Percentiles rank a stretch among this genome's conserved stretches.
These are phyloP conservation scores for Cryptocephalus primarius DNA, from an alignment of 2,888 invertebrate genomes.

Conservation along the genomic window DNA sequence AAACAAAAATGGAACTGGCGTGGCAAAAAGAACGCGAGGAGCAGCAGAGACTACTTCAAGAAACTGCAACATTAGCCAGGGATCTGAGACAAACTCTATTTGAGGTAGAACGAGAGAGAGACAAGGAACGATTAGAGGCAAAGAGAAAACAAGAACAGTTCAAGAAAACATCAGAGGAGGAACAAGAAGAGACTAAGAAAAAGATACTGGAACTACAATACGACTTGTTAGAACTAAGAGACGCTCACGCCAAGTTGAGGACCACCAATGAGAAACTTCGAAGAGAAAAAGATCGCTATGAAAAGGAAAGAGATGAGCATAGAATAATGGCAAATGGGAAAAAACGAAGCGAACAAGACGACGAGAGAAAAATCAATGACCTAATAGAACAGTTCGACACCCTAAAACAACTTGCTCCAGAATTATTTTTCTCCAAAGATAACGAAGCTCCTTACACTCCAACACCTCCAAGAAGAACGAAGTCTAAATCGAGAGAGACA, in stretches of 20 bases:
- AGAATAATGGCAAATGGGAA: slow-evolving; percentile 39
- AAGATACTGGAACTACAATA: slow-evolving; percentile 76
- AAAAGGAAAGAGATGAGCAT: slow-evolving; percentile 62
- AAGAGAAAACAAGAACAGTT: slow-evolving; percentile 77
- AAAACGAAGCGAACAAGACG: slow-evolving; percentile 48
- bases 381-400: slow-evolving; percentile 65
- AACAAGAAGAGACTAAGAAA: slow-evolving; percentile 78
- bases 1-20: slow-evolving; percentile 79
- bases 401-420: slow-evolving; percentile 66
- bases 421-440: slow-evolving; percentile 43
- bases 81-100: slow-evolving; percentile 80
- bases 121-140: slow-evolving; percentile 78
- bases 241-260: slow-evolving; percentile 82
- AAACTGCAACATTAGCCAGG: slow-evolving; percentile 79
- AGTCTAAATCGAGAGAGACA: slow-evolving; percentile 60
- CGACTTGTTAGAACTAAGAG: slow-evolving; percentile 76
- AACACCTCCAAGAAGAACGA: slow-evolving; percentile 58
- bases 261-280: slow-evolving; percentile 85
- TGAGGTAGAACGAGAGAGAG: slow-evolving; percentile 82
- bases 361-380: slow-evolving; percentile 59
- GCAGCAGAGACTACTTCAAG: slow-evolving; percentile 79
- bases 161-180: slow-evolving; percentile 76
- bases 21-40: slow-evolving; percentile 93
- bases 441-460: slow-evolving; percentile 48
- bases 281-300: slow-evolving; percentile 76